Base-by-base conservation (phyloP, 2,888 invertebrate genomes). In the Noctua pronuba region DNA sequence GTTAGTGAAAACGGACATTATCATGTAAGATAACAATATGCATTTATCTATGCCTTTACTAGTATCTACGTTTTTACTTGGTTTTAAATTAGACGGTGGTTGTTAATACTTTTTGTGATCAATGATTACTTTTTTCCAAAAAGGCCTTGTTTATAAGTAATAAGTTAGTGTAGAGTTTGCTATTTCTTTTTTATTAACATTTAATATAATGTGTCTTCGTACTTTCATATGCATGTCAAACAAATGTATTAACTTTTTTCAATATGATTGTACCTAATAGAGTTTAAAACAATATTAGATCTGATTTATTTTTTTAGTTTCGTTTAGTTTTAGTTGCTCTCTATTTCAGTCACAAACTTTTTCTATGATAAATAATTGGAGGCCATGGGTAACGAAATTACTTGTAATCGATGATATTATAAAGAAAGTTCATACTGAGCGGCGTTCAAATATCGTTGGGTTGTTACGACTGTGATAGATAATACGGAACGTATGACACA, bases 51-150 rank as follows among this genome's bases (percentile, higher is more conserved):
- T 77, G 41, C 5, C 16, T 38, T 24, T 24, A 35, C 1, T n/a
- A 41, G 21, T 13, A 5, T 49, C 35, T 67, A 67, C 0, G 8
- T 24, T 41, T 52, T 78, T 55, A 44, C 0, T 46, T 49, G 24
- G 35, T 52, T 65, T 55, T 52, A 24, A 44, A 28, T 49, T 16
- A 16, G 0, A 28, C n/a, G 18, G 55, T 75, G 76, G 65, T 82
- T 82, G 52, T 70, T 35, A 31, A 28, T n/a, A 70, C 18, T 52
- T 64, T 64, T 16, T 83, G 62, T 64, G 64, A 78, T 28, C 49
- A 41, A 64, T 28, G 16, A 68, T 35, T 31, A 38, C 21, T 58
- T 77, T 58, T 4, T 72, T 24, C 21, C 16, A 31, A 10, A 18
- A 60, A 58, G 49, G 38, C 18, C 11, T 79, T 49, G 44, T 35